Evolutionary conservation across 1,140 invertebrate species (phyloP).

Genomic region (Mactra quadrangularis): DNA sequence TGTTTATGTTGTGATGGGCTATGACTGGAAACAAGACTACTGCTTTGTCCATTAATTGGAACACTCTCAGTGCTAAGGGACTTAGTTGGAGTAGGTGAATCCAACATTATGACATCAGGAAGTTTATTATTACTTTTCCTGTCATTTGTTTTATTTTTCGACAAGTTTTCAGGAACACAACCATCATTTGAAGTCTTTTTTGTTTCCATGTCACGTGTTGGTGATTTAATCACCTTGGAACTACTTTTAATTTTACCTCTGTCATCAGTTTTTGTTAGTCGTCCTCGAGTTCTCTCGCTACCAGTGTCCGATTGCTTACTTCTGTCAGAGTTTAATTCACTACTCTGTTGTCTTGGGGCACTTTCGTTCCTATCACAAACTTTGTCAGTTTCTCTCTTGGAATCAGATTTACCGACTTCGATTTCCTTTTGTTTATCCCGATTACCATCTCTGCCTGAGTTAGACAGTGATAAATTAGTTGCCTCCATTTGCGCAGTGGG

Average conservation of each 20-base stretch:
- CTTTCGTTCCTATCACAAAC: conserved; percentile 1
- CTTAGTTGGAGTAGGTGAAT: conserved; percentile 1
- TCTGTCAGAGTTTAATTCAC: conserved; percentile 9
- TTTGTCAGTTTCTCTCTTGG: conserved; percentile 3
- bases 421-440: conserved; percentile 8
- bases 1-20: conserved; percentile 4
- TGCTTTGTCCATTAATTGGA: not conserved
- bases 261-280: conserved; percentile 38
- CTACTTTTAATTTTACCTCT: conserved; percentile 57
- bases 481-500: conserved; percentile 32
- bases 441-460: not conserved
- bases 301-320: conserved; percentile 4
- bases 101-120: not conserved
- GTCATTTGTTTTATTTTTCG: not conserved
- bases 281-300: conserved; percentile 44
- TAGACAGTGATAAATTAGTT: conserved; percentile 49
- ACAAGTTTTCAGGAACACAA: conserved; percentile 26
- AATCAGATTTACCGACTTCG: conserved; percentile 16
- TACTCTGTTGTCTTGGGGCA: not conserved
- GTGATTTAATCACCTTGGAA: conserved; percentile 28
- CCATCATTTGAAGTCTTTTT: not conserved
- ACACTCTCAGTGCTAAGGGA: not conserved
- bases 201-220: not conserved
- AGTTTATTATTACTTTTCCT: conserved; percentile 11
- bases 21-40: not conserved